Base-by-base conservation (phyloP, 92 coral and sea anemone genomes). In the Montipora capitata region DNA sequence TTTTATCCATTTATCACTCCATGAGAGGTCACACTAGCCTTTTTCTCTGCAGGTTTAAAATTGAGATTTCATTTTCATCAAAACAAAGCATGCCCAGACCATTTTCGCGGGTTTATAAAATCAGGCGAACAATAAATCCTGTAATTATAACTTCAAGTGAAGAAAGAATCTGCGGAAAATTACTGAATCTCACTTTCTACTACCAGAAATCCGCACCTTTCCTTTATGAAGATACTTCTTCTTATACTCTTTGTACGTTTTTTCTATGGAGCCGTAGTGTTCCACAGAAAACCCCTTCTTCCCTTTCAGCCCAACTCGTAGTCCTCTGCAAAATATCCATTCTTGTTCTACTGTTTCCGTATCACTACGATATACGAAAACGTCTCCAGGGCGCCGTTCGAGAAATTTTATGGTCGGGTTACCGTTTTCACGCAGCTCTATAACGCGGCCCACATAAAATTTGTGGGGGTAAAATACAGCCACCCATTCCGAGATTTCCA, bases 391-490 rank as follows among this genome's bases (percentile, higher is more conserved):
- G 27, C 78, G 39, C 61, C 3, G 78, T 1, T 49, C 78, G 13
- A 45, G 41, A 11, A 73, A 73, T 17, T 73, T 45, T 4, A 73
- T 16, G 3, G 0, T 13, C 41, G 40, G 13, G 10, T 20, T 45
- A 17, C 59, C 41, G 39, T 45, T 35, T 16, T 11, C 10, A n/a
- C 2, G 3, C 4, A 73, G 15, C 2, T 45, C 61, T 13, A 43
- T 18, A 15, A 72, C 11, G 8, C 76, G 20, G 18, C 76, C 76
- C 54, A 71, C 76, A 42, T 71, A n/a, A 42, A 71, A 71, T 42
- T 72, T 72, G 57, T 45, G 77, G 20, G 77, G 77, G 16, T 72
- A 45, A n/a, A 72, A 72, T 7, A 72, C 77, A 0, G 77, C 77
- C 48, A 72, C 77, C 77, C 59, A 43, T 14, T 72, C 40, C n/a